Percentiles rank a stretch among this genome's conserved stretches.
These are phyloP conservation scores for Apodemus agrarius DNA, from an alignment of 2,797 vertebrate genomes.

Conservation along the genomic window DNA sequence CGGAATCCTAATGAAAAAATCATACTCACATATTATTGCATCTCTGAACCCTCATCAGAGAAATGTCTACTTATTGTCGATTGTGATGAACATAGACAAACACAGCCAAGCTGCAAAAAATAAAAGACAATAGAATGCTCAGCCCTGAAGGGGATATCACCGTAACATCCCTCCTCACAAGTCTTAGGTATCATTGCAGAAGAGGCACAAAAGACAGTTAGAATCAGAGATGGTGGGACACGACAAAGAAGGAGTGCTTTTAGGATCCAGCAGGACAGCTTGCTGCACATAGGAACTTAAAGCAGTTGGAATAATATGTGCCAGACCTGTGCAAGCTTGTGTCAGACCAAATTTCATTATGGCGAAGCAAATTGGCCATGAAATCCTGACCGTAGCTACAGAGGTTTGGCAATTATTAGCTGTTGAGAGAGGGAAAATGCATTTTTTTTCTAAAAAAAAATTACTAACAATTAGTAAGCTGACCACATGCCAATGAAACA, in stretches of 20 bases:
- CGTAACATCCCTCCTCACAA: neutral
- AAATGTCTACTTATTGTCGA: neutral
- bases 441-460: neutral
- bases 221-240: neutral
- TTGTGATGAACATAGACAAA: neutral
- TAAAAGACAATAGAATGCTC: neutral
- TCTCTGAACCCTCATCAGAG: neutral
- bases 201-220: no score
- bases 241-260: neutral
- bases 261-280: neutral
- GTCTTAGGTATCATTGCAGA: neutral
- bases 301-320: neutral
- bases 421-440: neutral
- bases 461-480: neutral
- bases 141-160: neutral
- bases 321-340: neutral
- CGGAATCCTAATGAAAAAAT: neutral
- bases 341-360: neutral
- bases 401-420: neutral
- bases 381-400: neutral
- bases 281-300: neutral
- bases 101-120: neutral
- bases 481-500: neutral
- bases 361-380: neutral
- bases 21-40: neutral